These are phyloP conservation scores for Drosophila arawakana DNA, from an alignment of 1,140 invertebrate genomes.

Conservation along the genomic window DNA sequence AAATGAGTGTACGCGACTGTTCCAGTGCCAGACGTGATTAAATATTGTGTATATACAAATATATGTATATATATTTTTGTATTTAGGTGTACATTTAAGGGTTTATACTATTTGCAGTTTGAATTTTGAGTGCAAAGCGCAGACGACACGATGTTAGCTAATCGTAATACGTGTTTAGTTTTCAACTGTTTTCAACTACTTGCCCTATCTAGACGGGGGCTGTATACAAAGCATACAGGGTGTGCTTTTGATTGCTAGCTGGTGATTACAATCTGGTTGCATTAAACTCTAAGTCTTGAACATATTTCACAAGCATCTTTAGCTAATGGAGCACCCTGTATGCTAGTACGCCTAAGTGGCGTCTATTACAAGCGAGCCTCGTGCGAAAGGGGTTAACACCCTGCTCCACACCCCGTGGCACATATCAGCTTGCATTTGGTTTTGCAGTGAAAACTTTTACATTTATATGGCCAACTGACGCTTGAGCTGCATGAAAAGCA, in stretches of 20 bases:
- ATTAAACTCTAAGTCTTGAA: too few species aligned
- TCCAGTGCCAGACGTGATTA: conserved; percentile 22
- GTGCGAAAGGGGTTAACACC: conserved; percentile 29
- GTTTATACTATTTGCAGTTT: conserved; percentile 12
- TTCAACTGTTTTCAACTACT: conserved; percentile 20
- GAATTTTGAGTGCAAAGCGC: conserved; percentile 32
- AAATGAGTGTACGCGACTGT: conserved; percentile 2
- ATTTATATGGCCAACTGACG: conserved; percentile 33
- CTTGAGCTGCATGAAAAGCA: conserved; percentile 29
- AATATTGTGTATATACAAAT: conserved; percentile 7
- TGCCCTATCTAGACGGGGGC: neutral
- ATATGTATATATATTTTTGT: neutral
- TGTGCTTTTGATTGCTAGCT: too few species aligned
- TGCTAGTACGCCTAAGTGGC: conserved; percentile 34
- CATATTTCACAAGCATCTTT: too few species aligned
- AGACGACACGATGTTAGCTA: conserved; percentile 27
- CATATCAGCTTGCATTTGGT: conserved; percentile 62
- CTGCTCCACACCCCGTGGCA: neutral
- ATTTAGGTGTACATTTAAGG: conserved; percentile 1
- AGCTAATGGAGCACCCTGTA: neutral
- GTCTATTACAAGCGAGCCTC: conserved; percentile 57
- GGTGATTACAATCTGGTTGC: too few species aligned
- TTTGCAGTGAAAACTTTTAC: conserved; percentile 47
- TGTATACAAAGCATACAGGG: neutral
- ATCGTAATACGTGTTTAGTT: conserved; percentile 17